Evolutionary conservation across 2,888 invertebrate species (phyloP).

Genomic region (Odontomyia ornata): DNA sequence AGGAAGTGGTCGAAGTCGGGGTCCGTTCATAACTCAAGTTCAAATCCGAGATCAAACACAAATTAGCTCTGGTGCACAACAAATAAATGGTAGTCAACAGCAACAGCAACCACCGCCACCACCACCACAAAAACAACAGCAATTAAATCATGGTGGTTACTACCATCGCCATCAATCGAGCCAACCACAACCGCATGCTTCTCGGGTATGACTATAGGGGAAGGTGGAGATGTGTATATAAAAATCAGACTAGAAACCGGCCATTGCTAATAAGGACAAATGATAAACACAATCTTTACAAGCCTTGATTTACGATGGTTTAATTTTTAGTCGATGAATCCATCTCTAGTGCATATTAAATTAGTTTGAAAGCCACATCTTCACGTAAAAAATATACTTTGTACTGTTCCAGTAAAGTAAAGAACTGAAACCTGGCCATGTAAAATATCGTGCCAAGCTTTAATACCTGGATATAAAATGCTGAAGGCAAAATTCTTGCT

Average conservation of each 20-base stretch:
- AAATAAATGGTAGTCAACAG: slow-evolving; percentile 51
- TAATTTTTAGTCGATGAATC: too few species aligned
- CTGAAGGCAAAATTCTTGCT: too few species aligned
- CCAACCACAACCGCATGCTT: slow-evolving; percentile 59
- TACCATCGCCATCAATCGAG: slow-evolving; percentile 27
- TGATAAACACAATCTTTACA: too few species aligned
- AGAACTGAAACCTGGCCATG: too few species aligned
- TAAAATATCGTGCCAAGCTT: too few species aligned
- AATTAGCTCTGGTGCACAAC: slow-evolving; percentile 39
- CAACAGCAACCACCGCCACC: slow-evolving; percentile 56
- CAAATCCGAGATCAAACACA: slow-evolving; percentile 67
- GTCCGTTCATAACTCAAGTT: slow-evolving; percentile 72
- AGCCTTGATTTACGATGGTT: too few species aligned
- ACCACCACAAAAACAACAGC: slow-evolving; percentile 60
- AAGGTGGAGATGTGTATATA: background rate
- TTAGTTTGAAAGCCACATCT: too few species aligned
- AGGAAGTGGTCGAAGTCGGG: slow-evolving; percentile 64
- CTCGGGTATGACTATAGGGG: slow-evolving; percentile 64
- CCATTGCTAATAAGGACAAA: background rate
- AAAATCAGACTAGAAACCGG: background rate
- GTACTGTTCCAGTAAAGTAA: background rate
- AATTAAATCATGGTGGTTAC: slow-evolving; percentile 50
- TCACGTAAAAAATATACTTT: too few species aligned
- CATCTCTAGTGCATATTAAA: too few species aligned
- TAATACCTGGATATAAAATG: too few species aligned